phyloP scores from a whole-genome alignment of 2,113 vertebrate species.

The Dissostichus mawsoni region DNA sequence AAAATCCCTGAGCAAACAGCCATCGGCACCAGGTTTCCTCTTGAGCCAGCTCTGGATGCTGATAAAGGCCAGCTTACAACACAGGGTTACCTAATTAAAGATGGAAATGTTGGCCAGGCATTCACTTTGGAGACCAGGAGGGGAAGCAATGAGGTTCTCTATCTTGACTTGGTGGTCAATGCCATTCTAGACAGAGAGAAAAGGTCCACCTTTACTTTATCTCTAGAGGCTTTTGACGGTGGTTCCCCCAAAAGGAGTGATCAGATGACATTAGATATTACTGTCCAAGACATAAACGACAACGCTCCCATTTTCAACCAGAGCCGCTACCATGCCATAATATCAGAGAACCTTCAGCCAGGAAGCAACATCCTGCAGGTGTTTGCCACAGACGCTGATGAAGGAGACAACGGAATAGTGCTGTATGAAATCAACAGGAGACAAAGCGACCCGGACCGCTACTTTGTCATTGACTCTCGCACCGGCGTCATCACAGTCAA shows the following conservation, averaged over 20 bases:
- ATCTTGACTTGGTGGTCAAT: conserved; percentile 91
- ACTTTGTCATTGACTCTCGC: conserved; percentile 91
- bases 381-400: conserved; percentile 92
- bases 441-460: conserved; percentile 93
- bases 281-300: conserved; percentile 95
- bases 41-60: conserved; percentile 93
- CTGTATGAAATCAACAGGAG: conserved; percentile 96
- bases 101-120: conserved; percentile 90
- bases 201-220: conserved; percentile 88
- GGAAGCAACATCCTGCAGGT: conserved; percentile 95
- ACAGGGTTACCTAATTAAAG: conserved; percentile 93
- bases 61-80: conserved; percentile 92
- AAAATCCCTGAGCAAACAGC: conserved; percentile 94
- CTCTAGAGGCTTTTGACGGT: conserved; percentile 94
- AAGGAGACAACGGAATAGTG: conserved; percentile 93
- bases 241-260: conserved; percentile 91
- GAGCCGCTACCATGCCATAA: conserved; percentile 95
- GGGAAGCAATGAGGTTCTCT: conserved; percentile 89
- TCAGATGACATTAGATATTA: conserved; percentile 90
- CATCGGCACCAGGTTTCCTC: conserved; percentile 89
- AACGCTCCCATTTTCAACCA: conserved; percentile 97
- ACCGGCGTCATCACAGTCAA: conserved; percentile 93
- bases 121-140: conserved; percentile 93
- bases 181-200: conserved; percentile 92
- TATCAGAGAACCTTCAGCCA: conserved; percentile 93